Percentiles rank a stretch among this genome's conserved stretches.
phyloP scores from a whole-genome alignment of 2,113 vertebrate species.

The Anseranas semipalmata region DNA sequence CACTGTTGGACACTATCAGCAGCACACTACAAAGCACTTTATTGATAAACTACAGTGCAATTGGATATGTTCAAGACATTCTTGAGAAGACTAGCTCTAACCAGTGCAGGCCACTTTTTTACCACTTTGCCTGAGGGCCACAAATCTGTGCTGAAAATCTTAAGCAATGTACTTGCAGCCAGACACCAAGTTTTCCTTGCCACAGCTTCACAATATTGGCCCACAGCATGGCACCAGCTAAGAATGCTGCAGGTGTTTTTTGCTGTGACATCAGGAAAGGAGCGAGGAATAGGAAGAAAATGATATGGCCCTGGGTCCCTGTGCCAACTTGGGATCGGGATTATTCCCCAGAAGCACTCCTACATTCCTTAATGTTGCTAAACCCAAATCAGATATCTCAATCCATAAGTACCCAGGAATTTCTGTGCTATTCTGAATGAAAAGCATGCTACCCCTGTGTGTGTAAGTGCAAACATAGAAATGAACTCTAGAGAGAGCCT shows the following conservation, averaged over 20 bases:
- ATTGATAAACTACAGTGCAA: not conserved
- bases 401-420: fast-evolving
- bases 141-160: not conserved
- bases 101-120: not conserved
- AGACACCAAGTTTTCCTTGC: not conserved
- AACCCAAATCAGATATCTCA: not conserved
- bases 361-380: not conserved
- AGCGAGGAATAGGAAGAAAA: not conserved
- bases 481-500: not conserved
- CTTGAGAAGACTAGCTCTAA: not conserved
- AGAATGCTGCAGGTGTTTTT: not conserved
- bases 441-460: not conserved
- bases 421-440: not conserved
- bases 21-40: fast-evolving
- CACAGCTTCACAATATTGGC: not conserved
- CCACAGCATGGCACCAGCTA: not conserved
- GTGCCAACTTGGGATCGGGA: not conserved
- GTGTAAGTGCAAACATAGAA: not conserved
- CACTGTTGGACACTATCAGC: not conserved
- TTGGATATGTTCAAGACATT: not conserved
- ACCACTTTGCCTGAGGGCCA: not conserved
- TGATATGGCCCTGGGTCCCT: fast-evolving
- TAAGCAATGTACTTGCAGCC: not conserved
- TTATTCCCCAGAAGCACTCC: not conserved
- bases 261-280: not conserved